Conservation (phyloP, 2,888 invertebrate species). For the Ctena decussata region DNA sequence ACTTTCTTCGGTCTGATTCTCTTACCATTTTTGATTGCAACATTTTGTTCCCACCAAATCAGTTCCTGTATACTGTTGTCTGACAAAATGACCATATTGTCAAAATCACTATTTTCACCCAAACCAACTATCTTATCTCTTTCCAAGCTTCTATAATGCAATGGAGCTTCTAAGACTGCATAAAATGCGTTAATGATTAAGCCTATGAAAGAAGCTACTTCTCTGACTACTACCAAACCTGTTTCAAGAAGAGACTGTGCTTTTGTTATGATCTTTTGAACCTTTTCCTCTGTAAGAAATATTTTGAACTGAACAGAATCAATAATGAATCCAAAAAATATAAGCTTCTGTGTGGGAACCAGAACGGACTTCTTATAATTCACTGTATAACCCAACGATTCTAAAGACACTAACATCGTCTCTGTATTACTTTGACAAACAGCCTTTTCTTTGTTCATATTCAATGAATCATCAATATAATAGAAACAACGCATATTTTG, state of each 20-base stretch:
- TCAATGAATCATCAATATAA: slow-evolving; percentile 65
- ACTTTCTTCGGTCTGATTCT: slow-evolving; percentile 5
- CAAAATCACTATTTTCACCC: slow-evolving; percentile 23
- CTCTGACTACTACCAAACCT: slow-evolving; percentile 18
- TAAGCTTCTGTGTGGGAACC: slow-evolving; percentile 35
- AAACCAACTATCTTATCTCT: neutral
- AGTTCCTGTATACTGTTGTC: neutral
- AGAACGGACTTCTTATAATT: slow-evolving; percentile 50
- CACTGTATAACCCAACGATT: slow-evolving; percentile 31
- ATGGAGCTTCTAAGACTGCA: slow-evolving; percentile 50
- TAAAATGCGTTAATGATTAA: slow-evolving; percentile 34
- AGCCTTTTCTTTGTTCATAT: slow-evolving; percentile 35
- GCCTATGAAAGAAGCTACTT: slow-evolving; percentile 53
- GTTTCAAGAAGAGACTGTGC: slow-evolving; percentile 17
- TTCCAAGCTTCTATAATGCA: slow-evolving; percentile 43
- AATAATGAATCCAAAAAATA: slow-evolving; percentile 57
- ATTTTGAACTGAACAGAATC: slow-evolving; percentile 55
- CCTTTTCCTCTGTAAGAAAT: slow-evolving; percentile 53
- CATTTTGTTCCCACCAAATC: slow-evolving; percentile 31
- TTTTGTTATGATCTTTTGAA: slow-evolving; percentile 30
- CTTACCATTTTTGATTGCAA: slow-evolving; percentile 38
- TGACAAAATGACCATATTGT: slow-evolving; percentile 28
- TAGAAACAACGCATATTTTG: slow-evolving; percentile 38
- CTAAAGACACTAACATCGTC: slow-evolving; percentile 15
- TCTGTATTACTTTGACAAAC: slow-evolving; percentile 25